Conservation (phyloP, 2,888 invertebrate genomes). For the Chymomyza procnemis region DNA sequence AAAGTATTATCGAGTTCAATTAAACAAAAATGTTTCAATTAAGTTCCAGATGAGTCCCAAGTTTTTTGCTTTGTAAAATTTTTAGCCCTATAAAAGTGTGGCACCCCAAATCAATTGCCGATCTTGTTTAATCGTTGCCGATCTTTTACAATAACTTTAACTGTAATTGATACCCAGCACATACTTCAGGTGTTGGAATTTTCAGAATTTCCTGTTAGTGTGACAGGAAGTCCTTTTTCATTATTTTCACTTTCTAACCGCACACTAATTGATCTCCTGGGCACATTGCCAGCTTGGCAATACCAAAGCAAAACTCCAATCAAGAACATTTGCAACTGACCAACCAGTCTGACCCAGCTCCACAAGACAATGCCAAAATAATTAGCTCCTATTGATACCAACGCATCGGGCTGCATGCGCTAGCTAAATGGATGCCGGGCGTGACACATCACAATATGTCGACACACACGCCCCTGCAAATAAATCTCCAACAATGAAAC, state of each 20-base stretch:
- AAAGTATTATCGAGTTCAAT: too few relatives aligned
- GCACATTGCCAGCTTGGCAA: neutral
- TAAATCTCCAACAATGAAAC: conserved; percentile 46
- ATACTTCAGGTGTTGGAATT: neutral
- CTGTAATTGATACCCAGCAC: neutral
- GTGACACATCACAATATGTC: conserved; percentile 70
- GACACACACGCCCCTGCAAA: conserved; percentile 64
- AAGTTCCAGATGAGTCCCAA: too few relatives aligned
- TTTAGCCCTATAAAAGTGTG: too few relatives aligned
- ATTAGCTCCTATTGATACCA: conserved; percentile 62
- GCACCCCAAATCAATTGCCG: too few relatives aligned
- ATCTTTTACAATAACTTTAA: neutral
- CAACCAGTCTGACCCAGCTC: conserved; percentile 53
- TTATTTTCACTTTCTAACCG: conserved; percentile 10
- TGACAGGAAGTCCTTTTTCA: neutral
- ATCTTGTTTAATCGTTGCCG: neutral
- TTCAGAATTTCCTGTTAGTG: neutral
- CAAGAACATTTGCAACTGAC: conserved; percentile 4
- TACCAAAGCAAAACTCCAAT: conserved; percentile 36
- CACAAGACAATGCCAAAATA: conserved; percentile 59
- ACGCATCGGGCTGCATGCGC: neutral
- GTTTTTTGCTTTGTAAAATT: too few relatives aligned
- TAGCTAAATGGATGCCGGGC: conserved; percentile 41
- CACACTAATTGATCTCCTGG: conserved; percentile 51
- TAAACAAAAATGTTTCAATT: too few relatives aligned